Evolutionary conservation across 2,888 invertebrate species (phyloP).

Genomic region (Hecatera dysodea): DNA sequence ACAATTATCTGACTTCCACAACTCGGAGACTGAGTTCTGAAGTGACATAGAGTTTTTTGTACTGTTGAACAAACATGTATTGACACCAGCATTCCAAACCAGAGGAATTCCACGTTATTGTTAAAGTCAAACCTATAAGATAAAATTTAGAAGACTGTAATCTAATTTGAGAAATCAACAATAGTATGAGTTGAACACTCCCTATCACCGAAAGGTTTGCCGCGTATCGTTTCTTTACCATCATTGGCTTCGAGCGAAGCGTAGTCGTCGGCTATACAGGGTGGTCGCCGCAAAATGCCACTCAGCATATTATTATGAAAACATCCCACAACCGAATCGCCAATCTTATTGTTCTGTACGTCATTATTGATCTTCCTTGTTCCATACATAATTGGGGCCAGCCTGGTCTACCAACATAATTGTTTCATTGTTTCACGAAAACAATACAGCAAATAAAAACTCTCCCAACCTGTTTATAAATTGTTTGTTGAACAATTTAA

Average conservation of each 20-base stretch:
- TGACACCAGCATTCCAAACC: too few species aligned
- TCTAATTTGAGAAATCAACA: too few species aligned
- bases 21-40: too few species aligned
- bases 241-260: not conserved
- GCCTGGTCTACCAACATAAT: constrained; percentile 2
- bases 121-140: too few species aligned
- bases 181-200: not conserved
- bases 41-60: too few species aligned
- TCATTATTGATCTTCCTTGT: constrained; percentile 1
- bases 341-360: not conserved
- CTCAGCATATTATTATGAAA: not conserved
- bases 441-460: constrained; percentile 49
- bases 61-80: too few species aligned
- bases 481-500: constrained; percentile 65
- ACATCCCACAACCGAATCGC: not conserved
- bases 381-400: constrained; percentile 4
- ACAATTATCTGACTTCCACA: too few species aligned
- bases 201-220: not conserved
- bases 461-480: constrained; percentile 52
- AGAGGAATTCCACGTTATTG: too few species aligned
- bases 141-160: too few species aligned
- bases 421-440: constrained; percentile 17
- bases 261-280: not conserved
- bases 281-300: not conserved
- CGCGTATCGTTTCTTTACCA: not conserved